phyloP scores from a whole-genome alignment of 2,888 invertebrate genomes.

The Epiblema foenella region DNA sequence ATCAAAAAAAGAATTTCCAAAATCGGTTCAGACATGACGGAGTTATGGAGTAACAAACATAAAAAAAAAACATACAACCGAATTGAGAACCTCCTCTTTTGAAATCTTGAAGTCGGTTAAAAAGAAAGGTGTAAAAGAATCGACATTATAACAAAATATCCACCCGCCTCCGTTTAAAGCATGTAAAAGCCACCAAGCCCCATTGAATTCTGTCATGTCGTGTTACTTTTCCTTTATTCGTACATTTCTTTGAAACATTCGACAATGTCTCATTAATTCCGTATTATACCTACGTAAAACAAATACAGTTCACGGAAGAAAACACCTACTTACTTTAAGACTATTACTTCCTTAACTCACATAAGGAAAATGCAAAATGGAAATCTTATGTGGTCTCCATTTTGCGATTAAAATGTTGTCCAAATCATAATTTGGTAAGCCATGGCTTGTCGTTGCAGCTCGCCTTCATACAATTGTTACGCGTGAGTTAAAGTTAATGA shows the following conservation, averaged over 20 bases:
- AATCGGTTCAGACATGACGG: too few species aligned
- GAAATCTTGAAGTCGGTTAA: too few species aligned
- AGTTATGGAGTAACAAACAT: too few species aligned
- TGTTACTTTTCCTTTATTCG: neutral
- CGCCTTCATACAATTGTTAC: neutral
- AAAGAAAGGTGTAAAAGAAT: too few species aligned
- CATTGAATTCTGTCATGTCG: slow-evolving; percentile 14
- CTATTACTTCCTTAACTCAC: slow-evolving; percentile 5
- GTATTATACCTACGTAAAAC: neutral
- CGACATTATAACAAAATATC: too few species aligned
- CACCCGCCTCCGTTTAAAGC: neutral
- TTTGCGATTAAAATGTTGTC: neutral
- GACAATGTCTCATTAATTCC: neutral
- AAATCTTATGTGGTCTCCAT: too few species aligned
- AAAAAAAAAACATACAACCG: too few species aligned
- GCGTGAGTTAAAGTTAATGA: neutral
- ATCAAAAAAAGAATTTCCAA: too few species aligned
- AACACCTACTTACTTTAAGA: neutral
- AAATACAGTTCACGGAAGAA: slow-evolving; percentile 5
- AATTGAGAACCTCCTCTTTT: too few species aligned
- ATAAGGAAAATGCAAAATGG: too few species aligned
- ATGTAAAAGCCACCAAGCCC: neutral
- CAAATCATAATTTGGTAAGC: too few species aligned
- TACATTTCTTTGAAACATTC: slow-evolving; percentile 1
- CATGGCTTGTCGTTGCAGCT: neutral